A percentile compares a stretch with the other conserved stretches of the same genome.
Evolutionary conservation across 92 coral and sea anemone species (phyloP).

Genomic region (Parazoanthus darwini): DNA sequence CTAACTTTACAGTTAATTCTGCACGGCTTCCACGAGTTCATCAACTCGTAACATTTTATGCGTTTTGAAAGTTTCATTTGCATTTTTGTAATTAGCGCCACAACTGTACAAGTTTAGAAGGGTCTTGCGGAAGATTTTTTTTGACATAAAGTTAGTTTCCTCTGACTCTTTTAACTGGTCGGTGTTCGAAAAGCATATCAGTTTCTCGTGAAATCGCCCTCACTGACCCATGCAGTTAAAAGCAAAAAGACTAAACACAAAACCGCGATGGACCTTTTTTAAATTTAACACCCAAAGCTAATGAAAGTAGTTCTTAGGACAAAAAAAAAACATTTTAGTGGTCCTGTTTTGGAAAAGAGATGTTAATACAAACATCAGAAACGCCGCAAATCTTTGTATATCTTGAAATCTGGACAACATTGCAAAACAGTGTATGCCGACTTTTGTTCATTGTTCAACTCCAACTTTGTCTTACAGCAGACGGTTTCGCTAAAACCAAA

Average conservation of each 20-base stretch:
- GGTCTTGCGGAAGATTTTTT: background rate
- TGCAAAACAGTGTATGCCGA: background rate
- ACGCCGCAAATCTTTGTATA: background rate
- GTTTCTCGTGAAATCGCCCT: background rate
- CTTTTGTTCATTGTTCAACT: background rate
- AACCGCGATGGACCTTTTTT: background rate
- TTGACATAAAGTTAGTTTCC: background rate
- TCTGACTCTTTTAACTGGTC: background rate
- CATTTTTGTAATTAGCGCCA: conserved; percentile 1
- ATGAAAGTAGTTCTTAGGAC: background rate
- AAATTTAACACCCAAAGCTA: background rate
- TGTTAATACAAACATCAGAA: background rate
- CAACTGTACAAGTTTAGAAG: background rate
- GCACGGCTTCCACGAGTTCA: background rate
- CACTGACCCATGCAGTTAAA: background rate
- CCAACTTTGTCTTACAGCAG: background rate
- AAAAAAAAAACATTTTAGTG: background rate
- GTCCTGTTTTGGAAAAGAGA: conserved; percentile 10
- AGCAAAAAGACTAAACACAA: background rate
- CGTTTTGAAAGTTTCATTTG: conserved; percentile 1
- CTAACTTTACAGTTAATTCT: background rate
- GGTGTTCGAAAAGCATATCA: background rate
- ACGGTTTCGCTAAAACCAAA: background rate
- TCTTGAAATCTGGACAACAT: background rate
- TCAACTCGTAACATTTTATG: background rate